Evolutionary conservation across 2,888 invertebrate genomes (phyloP).

Genomic region (Dyspetes luteomarginatus): DNA sequence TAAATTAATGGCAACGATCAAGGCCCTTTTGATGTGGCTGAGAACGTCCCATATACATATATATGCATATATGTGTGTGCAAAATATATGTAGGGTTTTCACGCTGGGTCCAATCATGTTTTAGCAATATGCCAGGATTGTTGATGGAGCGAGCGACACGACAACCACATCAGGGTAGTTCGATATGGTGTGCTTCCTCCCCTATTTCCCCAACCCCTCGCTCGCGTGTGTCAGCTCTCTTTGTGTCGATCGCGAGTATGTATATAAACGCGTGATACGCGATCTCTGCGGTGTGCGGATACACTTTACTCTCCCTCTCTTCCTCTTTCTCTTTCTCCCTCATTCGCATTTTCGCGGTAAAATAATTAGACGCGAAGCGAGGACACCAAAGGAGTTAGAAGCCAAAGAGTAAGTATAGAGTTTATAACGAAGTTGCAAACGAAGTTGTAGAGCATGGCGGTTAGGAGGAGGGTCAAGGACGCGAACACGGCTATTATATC

Average conservation of each 20-base stretch:
- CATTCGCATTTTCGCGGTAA: conserved; percentile 44
- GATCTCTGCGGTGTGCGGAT: background rate
- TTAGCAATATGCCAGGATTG: background rate
- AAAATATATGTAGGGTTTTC: too few relatives aligned
- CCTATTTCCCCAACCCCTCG: background rate
- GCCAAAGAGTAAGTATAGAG: conserved; percentile 4
- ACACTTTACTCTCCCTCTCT: background rate
- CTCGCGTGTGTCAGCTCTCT: background rate
- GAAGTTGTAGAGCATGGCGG: background rate
- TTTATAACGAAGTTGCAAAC: background rate
- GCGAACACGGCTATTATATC: conserved; percentile 55
- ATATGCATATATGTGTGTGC: too few relatives aligned
- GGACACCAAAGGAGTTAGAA: conserved; percentile 46
- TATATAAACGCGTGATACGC: too few relatives aligned
- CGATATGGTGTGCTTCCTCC: background rate
- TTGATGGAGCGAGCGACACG: background rate
- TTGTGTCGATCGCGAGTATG: background rate
- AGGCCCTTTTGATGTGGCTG: too few relatives aligned
- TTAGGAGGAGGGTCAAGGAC: conserved; percentile 61
- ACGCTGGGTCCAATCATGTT: too few relatives aligned
- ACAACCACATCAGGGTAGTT: background rate
- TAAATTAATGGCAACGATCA: too few relatives aligned
- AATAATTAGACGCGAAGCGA: conserved; percentile 62
- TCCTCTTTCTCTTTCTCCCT: background rate
- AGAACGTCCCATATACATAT: too few relatives aligned